phyloP scores from a whole-genome alignment of 1,140 invertebrate genomes.

The Lucilia cuprina region DNA sequence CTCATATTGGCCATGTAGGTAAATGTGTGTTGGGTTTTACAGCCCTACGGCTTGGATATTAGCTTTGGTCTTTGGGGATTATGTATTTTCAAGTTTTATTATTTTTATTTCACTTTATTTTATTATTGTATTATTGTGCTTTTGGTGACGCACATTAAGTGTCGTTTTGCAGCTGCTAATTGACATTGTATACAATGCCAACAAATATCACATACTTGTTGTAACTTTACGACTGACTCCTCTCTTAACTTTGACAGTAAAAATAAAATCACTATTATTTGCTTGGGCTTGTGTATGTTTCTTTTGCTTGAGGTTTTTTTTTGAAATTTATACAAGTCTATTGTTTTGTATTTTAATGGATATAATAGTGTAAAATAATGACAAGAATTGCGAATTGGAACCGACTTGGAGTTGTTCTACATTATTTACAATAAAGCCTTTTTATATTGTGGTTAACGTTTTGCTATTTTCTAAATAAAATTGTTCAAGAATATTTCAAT shows the following conservation, averaged over 20 bases:
- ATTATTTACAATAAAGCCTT: neutral
- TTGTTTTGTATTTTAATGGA: neutral
- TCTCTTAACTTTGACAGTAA: conserved; percentile 49
- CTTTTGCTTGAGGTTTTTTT: too few species aligned
- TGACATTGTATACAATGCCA: conserved; percentile 57
- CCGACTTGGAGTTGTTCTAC: neutral
- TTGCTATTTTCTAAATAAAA: too few species aligned
- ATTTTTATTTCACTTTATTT: neutral
- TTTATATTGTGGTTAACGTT: neutral
- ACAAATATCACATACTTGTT: conserved; percentile 25
- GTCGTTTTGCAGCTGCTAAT: conserved; percentile 61
- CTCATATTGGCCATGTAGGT: neutral
- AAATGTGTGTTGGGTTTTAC: neutral
- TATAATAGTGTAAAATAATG: neutral
- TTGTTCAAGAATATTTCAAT: too few species aligned
- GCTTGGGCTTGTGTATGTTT: conserved; percentile 17
- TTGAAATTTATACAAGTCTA: neutral
- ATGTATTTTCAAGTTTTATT: neutral
- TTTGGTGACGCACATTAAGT: conserved; percentile 59
- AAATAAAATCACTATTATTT: conserved; percentile 48
- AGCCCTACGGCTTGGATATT: neutral
- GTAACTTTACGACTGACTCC: conserved; percentile 43
- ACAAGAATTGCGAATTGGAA: neutral
- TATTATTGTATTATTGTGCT: neutral
- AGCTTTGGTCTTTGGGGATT: neutral